A percentile compares a stretch with the other conserved stretches of the same genome.
Evolutionary conservation across 1,140 invertebrate species (phyloP).

Genomic region (Zaprionus lachaisei): DNA sequence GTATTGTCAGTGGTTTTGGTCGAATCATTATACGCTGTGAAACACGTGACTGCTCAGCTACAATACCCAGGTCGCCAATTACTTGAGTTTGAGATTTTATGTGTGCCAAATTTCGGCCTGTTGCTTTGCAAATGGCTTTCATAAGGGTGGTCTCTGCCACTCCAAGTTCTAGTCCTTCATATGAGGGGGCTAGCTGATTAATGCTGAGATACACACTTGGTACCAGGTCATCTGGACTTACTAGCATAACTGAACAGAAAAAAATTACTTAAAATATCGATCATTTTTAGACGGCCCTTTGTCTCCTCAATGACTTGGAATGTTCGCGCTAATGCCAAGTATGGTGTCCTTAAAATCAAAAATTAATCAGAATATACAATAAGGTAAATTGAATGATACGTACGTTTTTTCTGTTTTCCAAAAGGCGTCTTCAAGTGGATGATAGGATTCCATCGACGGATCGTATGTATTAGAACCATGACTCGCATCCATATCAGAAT

Average conservation of each 20-base stretch:
- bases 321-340: slow-evolving; percentile 95
- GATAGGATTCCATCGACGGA: slow-evolving; percentile 91
- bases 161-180: slow-evolving; percentile 95
- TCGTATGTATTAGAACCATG: slow-evolving; percentile 87
- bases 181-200: slow-evolving; percentile 97
- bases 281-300: slow-evolving; percentile 95
- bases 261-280: slow-evolving; percentile 97
- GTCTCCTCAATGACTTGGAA: slow-evolving; percentile 96
- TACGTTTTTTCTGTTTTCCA: slow-evolving; percentile 93
- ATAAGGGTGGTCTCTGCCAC: slow-evolving; percentile 97
- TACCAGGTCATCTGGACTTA: slow-evolving; percentile 95
- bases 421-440: slow-evolving; percentile 95
- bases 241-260: slow-evolving; percentile 95
- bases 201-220: slow-evolving; percentile 97
- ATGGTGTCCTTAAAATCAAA: slow-evolving; percentile 90
- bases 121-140: slow-evolving; percentile 97
- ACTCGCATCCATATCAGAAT: slow-evolving; percentile 25
- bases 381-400: slow-evolving; percentile 30
- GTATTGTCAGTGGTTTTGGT: slow-evolving; percentile 88
- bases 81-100: slow-evolving; percentile 93
- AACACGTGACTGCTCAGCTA: slow-evolving; percentile 95
- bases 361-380: neutral
- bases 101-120: slow-evolving; percentile 93
- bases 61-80: slow-evolving; percentile 96
- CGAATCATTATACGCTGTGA: slow-evolving; percentile 96